A percentile compares a stretch with the other conserved stretches of the same genome.
phyloP scores from a whole-genome alignment of 2,888 invertebrate species.

The Sthenelais limicola region DNA sequence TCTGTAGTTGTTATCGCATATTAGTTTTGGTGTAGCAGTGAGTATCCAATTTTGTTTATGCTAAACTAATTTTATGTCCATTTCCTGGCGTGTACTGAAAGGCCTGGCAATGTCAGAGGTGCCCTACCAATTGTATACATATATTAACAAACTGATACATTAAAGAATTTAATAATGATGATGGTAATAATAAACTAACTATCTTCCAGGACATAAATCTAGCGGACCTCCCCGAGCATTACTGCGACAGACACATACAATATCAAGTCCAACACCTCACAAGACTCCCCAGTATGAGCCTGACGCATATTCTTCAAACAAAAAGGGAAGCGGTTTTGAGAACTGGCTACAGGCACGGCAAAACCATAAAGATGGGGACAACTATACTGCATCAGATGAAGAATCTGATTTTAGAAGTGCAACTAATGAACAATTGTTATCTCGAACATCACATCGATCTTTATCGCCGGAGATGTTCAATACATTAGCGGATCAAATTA shows the following conservation, averaged over 20 bases:
- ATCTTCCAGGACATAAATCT: neutral
- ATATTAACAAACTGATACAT: too few relatives aligned
- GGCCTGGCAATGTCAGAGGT: too few relatives aligned
- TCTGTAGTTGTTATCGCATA: too few relatives aligned
- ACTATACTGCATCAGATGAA: neutral
- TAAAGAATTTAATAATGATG: too few relatives aligned
- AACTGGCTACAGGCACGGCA: neutral
- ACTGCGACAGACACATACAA: constrained; percentile 12
- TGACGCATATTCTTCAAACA: too few relatives aligned
- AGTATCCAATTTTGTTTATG: too few relatives aligned
- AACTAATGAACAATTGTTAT: neutral
- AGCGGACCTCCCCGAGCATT: neutral
- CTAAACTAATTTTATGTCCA: too few relatives aligned
- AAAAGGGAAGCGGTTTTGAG: neutral
- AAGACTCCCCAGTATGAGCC: neutral
- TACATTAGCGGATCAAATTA: constrained; percentile 18
- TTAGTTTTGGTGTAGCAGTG: too few relatives aligned
- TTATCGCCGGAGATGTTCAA: constrained; percentile 31
- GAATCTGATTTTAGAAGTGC: neutral
- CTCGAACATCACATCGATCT: constrained; percentile 6
- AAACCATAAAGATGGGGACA: too few relatives aligned
- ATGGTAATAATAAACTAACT: too few relatives aligned
- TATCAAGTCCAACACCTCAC: neutral
- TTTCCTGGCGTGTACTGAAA: too few relatives aligned
- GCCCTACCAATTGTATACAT: too few relatives aligned